Evolutionary conservation across 2,888 invertebrate genomes (phyloP), one percentile per base, ranked within the genome.

Genomic region (Limnephilus rhombicus): DNA sequence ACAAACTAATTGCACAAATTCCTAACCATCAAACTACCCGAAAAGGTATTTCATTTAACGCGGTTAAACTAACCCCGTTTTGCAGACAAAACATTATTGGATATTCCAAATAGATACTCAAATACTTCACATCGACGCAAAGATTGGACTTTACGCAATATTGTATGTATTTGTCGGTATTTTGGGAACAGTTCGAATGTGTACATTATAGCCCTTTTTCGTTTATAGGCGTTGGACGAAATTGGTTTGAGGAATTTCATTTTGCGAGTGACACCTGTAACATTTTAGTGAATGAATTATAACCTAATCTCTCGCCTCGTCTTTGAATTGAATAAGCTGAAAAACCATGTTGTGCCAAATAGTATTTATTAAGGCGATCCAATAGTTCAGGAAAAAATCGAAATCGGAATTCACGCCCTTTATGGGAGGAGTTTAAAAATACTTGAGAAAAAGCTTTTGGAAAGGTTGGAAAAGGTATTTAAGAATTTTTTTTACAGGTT

Each of bases 1-100:
- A 89, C 89, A 89, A 89, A 45, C 80, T 89, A 80, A 89, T 89
- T 89, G 89, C 89, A 80, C 68, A 89, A 89, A 89, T 89, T 89
- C 89, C 89, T 80, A 89, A 89, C 49, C 89, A 89, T 89, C 89
- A 89, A 89, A 89, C 89, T 89, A 80, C 89, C n/a, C 80, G 12
- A 31, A 49, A 86, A 81, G 89, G 89, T 89, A 89, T 89, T 89
- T 89, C 89, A 89, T 89, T 89, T 89, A 68, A 68, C 68, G 68
- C 68, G 24, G 68, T 68, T 68, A 68, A 68, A 68, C 68, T 68
- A 68, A 68, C 68, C 68, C 68, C 68, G 68, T 68, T 68, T 68
- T 68, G 24, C 68, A 68, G 24, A 68, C 68, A 68, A 68, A 68
- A 68, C 68, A 68, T 68, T 68, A 68, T 68, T 68, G 68, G 68